phyloP scores from a whole-genome alignment of 2,113 vertebrate genomes.

The Nothobranchius kuhntae region DNA sequence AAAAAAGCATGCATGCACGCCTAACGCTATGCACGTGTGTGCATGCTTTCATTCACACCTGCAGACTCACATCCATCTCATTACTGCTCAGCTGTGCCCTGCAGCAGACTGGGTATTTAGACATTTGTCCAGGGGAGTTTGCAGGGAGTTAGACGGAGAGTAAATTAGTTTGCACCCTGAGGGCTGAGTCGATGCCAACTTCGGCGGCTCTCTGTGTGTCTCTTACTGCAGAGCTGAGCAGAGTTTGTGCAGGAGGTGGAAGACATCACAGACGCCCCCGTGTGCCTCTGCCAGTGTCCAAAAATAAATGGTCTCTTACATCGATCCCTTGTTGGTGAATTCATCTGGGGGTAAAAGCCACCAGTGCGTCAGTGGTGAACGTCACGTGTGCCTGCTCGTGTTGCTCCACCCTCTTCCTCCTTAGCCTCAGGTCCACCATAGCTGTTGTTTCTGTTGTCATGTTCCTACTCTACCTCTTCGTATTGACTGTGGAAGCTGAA shows the following conservation, averaged over 20 bases:
- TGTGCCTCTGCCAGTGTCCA: constrained; percentile 46
- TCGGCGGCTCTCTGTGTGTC: constrained; percentile 18
- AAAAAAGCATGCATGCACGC: no score
- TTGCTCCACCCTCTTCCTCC: constrained; percentile 14
- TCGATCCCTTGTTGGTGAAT: constrained; percentile 43
- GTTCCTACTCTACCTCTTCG: constrained; percentile 5
- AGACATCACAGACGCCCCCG: constrained; percentile 43
- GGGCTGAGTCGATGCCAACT: constrained; percentile 45
- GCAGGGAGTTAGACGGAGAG: constrained; percentile 37
- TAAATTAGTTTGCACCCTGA: constrained; percentile 61
- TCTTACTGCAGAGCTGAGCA: constrained; percentile 9
- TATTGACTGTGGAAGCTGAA: constrained; percentile 48
- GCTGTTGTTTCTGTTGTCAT: not conserved
- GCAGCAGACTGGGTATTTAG: constrained; percentile 42
- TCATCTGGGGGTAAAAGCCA: constrained; percentile 50
- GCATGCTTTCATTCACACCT: not conserved
- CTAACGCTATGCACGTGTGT: not conserved
- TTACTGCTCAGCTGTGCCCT: constrained; percentile 38
- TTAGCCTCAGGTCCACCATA: constrained; percentile 23
- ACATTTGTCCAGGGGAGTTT: constrained; percentile 54
- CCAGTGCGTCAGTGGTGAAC: constrained; percentile 16
- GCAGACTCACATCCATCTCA: constrained; percentile 15
- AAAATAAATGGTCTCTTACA: constrained; percentile 62
- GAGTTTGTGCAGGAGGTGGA: constrained; percentile 22
- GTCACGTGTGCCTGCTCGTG: constrained; percentile 18